phyloP scores from a whole-genome alignment of 2,113 vertebrate species.

The Grantiella picta region DNA sequence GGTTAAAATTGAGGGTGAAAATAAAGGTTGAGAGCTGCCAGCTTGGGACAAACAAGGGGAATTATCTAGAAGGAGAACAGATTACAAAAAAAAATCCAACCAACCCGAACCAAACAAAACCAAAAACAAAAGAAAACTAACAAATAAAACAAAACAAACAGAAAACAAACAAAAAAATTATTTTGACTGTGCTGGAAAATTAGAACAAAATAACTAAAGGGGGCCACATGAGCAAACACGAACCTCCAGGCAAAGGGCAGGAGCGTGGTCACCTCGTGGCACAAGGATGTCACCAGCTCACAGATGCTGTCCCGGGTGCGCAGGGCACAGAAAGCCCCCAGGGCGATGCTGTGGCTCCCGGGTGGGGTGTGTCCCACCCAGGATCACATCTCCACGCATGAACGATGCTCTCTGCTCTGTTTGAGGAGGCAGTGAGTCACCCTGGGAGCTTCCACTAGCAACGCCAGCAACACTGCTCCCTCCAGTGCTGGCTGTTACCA shows the following conservation, averaged over 20 bases:
- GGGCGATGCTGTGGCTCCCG: fast-evolving
- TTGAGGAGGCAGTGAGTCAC: background rate
- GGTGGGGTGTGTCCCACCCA: background rate
- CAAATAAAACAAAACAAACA: background rate
- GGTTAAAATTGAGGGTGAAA: fast-evolving
- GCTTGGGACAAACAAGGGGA: background rate
- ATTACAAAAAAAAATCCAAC: background rate
- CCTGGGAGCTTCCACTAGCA: background rate
- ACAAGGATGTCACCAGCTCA: background rate
- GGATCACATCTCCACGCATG: fast-evolving
- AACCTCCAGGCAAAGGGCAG: background rate
- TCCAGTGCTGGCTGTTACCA: background rate
- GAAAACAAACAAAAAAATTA: background rate
- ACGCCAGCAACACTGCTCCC: background rate
- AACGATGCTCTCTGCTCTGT: background rate
- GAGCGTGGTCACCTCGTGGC: fast-evolving
- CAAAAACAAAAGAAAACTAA: background rate
- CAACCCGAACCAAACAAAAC: background rate
- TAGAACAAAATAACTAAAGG: background rate
- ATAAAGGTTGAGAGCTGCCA: background rate
- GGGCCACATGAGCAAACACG: fast-evolving
- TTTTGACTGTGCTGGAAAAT: background rate
- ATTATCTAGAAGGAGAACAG: background rate
- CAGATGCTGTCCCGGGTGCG: background rate
- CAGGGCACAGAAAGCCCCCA: no score